Evolutionary conservation across 2,888 invertebrate genomes (phyloP).

Genomic region (Itoplectis maculator): DNA sequence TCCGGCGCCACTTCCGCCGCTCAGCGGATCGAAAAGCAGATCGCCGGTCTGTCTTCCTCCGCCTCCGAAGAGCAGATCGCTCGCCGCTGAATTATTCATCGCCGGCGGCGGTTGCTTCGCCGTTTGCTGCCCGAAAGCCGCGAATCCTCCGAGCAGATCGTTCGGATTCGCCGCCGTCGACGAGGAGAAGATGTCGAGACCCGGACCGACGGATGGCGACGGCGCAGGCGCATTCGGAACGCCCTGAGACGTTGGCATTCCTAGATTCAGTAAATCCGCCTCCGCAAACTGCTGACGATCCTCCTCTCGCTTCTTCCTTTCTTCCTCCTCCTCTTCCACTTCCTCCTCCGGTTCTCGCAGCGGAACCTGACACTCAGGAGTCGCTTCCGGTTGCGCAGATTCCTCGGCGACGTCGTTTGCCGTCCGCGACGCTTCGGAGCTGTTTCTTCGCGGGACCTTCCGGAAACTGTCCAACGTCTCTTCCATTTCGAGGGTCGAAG

Average conservation of each 20-base stretch:
- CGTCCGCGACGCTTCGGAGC: constrained; percentile 11
- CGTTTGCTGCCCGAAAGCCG: constrained; percentile 75
- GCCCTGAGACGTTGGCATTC: constrained; percentile 70
- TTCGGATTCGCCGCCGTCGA: constrained; percentile 76
- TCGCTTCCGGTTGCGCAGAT: background rate
- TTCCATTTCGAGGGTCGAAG: constrained; percentile 92
- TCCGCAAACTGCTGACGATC: constrained; percentile 73
- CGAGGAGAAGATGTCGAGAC: constrained; percentile 80
- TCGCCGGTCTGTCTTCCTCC: constrained; percentile 72
- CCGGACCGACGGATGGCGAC: constrained; percentile 69
- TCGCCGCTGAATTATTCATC: constrained; percentile 71
- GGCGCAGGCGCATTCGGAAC: constrained; percentile 58
- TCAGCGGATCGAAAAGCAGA: constrained; percentile 80
- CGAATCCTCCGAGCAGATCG: constrained; percentile 81
- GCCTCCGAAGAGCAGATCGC: constrained; percentile 77
- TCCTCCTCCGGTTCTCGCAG: constrained; percentile 27
- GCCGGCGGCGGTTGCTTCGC: constrained; percentile 65
- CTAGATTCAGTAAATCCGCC: constrained; percentile 83
- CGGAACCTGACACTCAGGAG: constrained; percentile 35
- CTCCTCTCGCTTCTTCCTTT: constrained; percentile 29
- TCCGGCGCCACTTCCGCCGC: constrained; percentile 65
- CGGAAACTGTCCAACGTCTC: constrained; percentile 93
- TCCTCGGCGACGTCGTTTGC: constrained; percentile 33
- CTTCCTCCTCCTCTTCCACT: background rate
- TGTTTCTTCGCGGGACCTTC: constrained; percentile 58